Base-by-base conservation (phyloP, 2,888 invertebrate species). In the Osedax frankpressi region DNA sequence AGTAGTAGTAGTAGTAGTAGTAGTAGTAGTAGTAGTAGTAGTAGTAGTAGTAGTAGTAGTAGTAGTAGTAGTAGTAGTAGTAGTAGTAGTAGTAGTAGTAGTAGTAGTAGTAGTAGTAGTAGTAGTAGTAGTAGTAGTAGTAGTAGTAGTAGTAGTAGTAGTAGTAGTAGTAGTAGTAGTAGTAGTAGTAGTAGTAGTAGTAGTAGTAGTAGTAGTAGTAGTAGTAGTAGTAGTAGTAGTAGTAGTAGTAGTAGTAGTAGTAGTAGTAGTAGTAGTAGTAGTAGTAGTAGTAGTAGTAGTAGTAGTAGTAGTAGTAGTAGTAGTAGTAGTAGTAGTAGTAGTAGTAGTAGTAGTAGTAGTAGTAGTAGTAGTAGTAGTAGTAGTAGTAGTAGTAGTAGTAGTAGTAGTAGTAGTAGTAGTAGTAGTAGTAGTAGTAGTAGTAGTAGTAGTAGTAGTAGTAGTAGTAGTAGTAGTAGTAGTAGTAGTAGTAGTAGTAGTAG, bases 11-110 rank as follows among this genome's bases (percentile, higher is more conserved):
- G 59, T 60, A 72, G 27, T 73, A 74, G 59, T 60, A 74, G 59
- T 73, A 74, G 59, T 73, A 74, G 71, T 73, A 74, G 71, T 73
- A 74, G 71, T 73, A 74, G 62, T 73, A 74, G 62, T 62, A 74
- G 71, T 62, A 74, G 71, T 62, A 74, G 71, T 28, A 74, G 71
- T 62, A 74, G 71, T 73, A 74, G 60, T 73, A 73, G 59, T 59
- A 63, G 59, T 29, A 72, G 59, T 62, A 74, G 59, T 60, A 72
- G 27, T 73, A 74, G 59, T 60, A 74, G 59, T 73, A 74, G 59
- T 73, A 74, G 71, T 73, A 74, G 71, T 73, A 74, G 71, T 73
- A 74, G 62, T 73, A 74, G 62, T 62, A 74, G 71, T 62, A 74
- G 71, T 62, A 74, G 71, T 28, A 74, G 71, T 62, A 74, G 71